These are phyloP conservation scores for Patella depressa DNA, from an alignment of 2,888 invertebrate genomes.

Conservation along the genomic window DNA sequence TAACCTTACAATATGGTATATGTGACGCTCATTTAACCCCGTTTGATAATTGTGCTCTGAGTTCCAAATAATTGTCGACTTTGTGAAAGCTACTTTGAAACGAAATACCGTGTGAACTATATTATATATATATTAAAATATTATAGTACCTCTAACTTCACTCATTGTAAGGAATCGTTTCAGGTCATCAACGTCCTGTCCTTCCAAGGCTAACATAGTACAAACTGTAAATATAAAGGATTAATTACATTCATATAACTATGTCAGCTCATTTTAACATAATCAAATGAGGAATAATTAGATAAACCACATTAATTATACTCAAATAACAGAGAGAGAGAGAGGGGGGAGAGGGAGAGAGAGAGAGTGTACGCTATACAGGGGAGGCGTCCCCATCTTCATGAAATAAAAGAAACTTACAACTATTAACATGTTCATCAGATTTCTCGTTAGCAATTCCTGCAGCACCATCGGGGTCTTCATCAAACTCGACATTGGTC, in stretches of 20 bases:
- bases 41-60: too few species aligned
- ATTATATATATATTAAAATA: too few species aligned
- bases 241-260: neutral
- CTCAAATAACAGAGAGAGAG: constrained; percentile 18
- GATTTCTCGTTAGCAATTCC: constrained; percentile 25
- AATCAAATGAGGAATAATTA: too few species aligned
- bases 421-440: neutral
- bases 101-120: too few species aligned
- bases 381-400: neutral
- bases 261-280: neutral
- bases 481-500: constrained; percentile 53
- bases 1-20: too few species aligned
- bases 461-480: constrained; percentile 39
- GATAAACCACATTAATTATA: neutral
- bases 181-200: constrained; percentile 11
- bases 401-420: neutral
- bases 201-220: constrained; percentile 19
- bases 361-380: neutral
- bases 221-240: constrained; percentile 13
- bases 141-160: constrained; percentile 3
- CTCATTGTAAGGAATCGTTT: neutral
- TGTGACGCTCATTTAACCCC: too few species aligned
- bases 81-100: too few species aligned
- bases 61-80: too few species aligned
- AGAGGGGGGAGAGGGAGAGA: constrained; percentile 11